Base-by-base conservation (phyloP, 2,113 vertebrate species). In the Odontesthes bonariensis region DNA sequence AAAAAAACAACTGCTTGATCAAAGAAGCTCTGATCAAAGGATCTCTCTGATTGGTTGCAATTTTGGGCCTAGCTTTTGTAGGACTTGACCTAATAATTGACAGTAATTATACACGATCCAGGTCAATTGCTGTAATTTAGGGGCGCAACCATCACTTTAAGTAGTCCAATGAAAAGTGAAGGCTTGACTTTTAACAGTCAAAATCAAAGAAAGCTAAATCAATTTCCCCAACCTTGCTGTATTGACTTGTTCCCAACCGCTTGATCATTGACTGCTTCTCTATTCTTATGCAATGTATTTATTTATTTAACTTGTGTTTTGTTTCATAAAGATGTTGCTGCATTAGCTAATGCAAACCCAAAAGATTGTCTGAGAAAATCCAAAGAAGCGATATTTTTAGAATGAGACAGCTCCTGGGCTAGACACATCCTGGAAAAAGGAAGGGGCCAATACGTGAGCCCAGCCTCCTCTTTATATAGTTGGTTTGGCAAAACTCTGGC, bases 91-190 rank as follows among this genome's bases (percentile, higher is more conserved):
- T 27, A 4, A 10, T 11, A 38, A 3, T 20, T 1, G 35, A 9
- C 27, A 54, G 56, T 20, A 49, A 53, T 38, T 33, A 77, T 8
- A 62, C 8, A 52, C 27, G 44, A 46, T 56, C 23, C 3, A 31
- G 19, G 46, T 65, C 51, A 73, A 60, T 9, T 59, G 7, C 4
- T 12, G 5, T 32, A 66, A 80, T 75, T 42, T 66, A 35, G 20
- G 55, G 3, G 3, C 5, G 23, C 10, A 40, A 46, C n/a, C 31
- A 27, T 47, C 10, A 47, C 46, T 2, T 17, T 20, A 27, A 52
- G 54, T 16, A 65, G 27, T 46, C 23, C 8, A 22, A 56, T 16
- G 12, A 62, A 31, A 20, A n/a, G 55, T 62, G 49, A 40, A 53
- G 31, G 14, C 47, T 71, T 35, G 32, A n/a, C 14, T 38, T 16